These are phyloP conservation scores for Crossaster papposus DNA, from an alignment of 53 echinoderm and acorn worm genomes.

Conservation along the genomic window DNA sequence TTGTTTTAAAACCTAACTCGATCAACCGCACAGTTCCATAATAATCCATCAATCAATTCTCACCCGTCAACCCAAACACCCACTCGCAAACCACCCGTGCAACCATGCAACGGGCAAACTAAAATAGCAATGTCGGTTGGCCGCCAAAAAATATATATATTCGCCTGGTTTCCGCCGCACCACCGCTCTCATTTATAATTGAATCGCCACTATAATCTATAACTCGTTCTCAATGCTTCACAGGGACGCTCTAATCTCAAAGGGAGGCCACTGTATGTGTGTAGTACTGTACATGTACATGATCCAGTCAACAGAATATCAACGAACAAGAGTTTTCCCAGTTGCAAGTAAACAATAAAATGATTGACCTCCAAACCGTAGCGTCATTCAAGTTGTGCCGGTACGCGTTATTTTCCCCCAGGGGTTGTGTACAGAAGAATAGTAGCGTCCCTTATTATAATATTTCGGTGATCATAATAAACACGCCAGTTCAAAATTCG, in stretches of 20 bases:
- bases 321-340: background rate
- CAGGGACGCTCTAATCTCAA: slow-evolving; percentile 23
- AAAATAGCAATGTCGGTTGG: background rate
- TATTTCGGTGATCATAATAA: slow-evolving; percentile 16
- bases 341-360: slow-evolving; percentile 7
- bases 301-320: background rate
- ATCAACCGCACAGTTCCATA: too few species aligned
- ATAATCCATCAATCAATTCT: too few species aligned
- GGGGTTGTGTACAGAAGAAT: too few species aligned
- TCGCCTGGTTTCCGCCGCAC: background rate
- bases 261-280: background rate
- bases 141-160: background rate
- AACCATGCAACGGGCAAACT: background rate
- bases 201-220: background rate
- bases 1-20: too few species aligned
- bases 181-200: background rate
- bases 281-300: too few species aligned
- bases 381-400: slow-evolving; percentile 17
- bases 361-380: slow-evolving; percentile 36
- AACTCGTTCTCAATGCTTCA: background rate
- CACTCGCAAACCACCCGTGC: background rate
- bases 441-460: slow-evolving; percentile 43
- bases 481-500: slow-evolving; percentile 12
- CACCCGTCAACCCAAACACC: too few species aligned
- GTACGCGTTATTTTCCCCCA: too few species aligned